Conservation (phyloP, 2,888 invertebrate species). For the Tetropium fuscum region DNA sequence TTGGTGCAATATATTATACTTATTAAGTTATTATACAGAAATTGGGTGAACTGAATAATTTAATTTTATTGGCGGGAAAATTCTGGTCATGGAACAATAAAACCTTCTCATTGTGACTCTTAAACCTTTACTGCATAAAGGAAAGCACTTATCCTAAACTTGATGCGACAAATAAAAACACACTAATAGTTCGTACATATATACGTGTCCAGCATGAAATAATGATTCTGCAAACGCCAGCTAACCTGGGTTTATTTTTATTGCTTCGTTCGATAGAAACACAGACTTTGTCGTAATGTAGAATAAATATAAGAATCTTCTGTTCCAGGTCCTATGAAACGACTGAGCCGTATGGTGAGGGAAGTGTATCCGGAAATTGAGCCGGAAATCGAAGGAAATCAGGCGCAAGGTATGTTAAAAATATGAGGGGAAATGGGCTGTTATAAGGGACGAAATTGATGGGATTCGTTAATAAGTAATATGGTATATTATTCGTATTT, state of each 20-base stretch:
- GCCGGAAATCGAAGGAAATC: conserved; percentile 59
- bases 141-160: conserved; percentile 8
- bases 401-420: conserved; percentile 57
- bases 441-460: neutral
- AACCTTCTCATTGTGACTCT: neutral
- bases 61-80: no score
- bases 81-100: neutral
- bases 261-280: conserved; percentile 14
- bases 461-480: no score
- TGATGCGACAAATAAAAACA: neutral
- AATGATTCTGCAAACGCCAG: neutral
- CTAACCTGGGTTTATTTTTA: conserved; percentile 20
- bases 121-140: neutral
- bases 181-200: neutral
- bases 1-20: no score
- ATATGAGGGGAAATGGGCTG: conserved; percentile 6
- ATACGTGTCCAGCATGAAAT: conserved; percentile 16
- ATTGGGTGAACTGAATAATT: no score
- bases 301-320: conserved; percentile 8
- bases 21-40: neutral
- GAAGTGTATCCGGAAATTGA: conserved; percentile 65
- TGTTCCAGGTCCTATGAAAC: conserved; percentile 57
- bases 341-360: conserved; percentile 57
- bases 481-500: no score
- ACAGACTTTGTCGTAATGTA: neutral